A percentile compares a stretch with the other conserved stretches of the same genome.
These are phyloP conservation scores for Castor canadensis DNA, from an alignment of 2,113 vertebrate genomes.

Conservation along the genomic window DNA sequence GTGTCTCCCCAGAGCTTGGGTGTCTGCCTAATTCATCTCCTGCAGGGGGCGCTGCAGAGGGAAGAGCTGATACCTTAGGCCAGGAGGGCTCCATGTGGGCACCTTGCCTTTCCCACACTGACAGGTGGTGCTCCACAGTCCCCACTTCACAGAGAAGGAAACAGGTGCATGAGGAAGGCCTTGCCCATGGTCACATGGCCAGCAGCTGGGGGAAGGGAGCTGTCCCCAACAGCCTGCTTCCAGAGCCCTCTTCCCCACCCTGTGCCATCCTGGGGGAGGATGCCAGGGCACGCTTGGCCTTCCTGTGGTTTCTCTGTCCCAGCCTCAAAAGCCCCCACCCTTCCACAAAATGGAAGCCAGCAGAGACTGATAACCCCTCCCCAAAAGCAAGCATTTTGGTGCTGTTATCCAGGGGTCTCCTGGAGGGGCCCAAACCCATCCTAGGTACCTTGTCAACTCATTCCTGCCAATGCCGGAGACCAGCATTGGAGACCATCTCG, in stretches of 20 bases:
- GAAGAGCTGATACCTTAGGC: accelerated
- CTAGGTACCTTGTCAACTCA: accelerated
- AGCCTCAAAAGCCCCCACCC: neutral
- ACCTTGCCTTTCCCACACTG: no score
- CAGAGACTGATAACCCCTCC: neutral
- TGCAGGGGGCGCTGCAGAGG: accelerated
- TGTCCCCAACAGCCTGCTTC: neutral
- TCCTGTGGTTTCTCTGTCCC: neutral
- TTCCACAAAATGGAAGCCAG: neutral
- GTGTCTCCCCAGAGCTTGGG: no score
- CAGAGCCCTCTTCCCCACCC: neutral
- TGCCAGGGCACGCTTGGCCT: neutral
- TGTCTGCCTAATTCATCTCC: neutral
- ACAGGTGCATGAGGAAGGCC: neutral
- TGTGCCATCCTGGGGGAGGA: neutral
- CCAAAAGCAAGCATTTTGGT: neutral
- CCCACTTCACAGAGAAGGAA: neutral
- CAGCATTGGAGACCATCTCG: neutral
- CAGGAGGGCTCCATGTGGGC: no score
- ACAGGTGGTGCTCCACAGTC: no score
- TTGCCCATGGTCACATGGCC: neutral
- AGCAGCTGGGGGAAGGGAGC: neutral
- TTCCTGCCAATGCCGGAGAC: neutral
- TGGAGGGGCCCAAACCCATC: neutral
- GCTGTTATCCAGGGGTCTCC: no score